Conservation (phyloP, 2,888 invertebrate genomes). For the Amblyjoppa proteus region DNA sequence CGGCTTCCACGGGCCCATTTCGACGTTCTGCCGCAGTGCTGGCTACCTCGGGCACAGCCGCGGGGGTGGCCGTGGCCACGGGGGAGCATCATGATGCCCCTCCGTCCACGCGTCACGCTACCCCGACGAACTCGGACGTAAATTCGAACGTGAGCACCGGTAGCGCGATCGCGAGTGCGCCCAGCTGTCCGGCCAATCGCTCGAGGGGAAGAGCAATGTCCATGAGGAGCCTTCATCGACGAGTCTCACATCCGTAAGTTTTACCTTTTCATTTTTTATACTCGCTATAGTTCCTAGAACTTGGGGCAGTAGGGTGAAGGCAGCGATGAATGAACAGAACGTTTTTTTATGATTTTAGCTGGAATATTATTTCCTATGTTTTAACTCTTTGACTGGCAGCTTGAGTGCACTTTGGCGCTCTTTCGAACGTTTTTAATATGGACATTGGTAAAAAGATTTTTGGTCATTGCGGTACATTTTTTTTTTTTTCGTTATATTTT, state of each 20-base stretch:
- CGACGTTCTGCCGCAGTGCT: constrained; percentile 85
- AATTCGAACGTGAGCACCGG: constrained; percentile 69
- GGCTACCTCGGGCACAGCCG: constrained; percentile 75
- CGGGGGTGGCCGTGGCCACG: constrained; percentile 75
- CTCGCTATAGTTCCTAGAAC: background rate
- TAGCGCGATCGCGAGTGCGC: constrained; percentile 69
- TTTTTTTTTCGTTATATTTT: background rate
- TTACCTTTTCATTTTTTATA: background rate
- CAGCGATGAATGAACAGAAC: background rate
- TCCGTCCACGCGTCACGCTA: constrained; percentile 75
- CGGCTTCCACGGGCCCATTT: constrained; percentile 87
- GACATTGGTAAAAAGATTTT: background rate
- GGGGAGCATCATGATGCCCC: constrained; percentile 74
- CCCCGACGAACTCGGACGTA: constrained; percentile 71
- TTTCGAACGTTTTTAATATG: background rate
- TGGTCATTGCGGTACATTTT: no score
- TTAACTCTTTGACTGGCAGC: background rate
- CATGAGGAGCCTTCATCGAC: constrained; percentile 82
- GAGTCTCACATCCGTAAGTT: constrained; percentile 84
- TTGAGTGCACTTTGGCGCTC: background rate
- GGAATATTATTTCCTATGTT: background rate
- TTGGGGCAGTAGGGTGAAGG: background rate
- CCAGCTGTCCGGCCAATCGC: constrained; percentile 74
- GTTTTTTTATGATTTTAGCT: background rate
- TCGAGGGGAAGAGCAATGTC: constrained; percentile 81